Percentiles rank a stretch among this genome's conserved stretches.
Conservation (phyloP, 2,888 invertebrate species). For the Lasioglossum leucozonium region DNA sequence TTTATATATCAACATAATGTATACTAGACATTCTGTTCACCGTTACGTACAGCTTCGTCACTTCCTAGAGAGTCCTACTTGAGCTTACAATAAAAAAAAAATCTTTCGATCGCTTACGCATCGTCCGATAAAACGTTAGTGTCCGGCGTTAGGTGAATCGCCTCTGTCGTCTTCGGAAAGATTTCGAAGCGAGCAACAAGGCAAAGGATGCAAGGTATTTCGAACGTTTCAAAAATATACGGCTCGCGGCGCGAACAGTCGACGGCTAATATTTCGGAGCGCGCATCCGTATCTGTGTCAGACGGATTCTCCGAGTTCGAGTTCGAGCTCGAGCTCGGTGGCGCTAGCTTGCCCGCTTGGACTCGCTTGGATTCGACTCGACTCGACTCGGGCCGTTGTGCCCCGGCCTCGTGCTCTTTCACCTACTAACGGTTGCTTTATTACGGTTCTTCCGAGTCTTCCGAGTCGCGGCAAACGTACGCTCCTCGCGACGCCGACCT, state of each 20-base stretch:
- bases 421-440: conserved; percentile 70
- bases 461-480: conserved; percentile 22
- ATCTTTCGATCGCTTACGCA: too few relatives aligned
- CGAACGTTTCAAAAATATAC: not conserved
- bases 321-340: conserved; percentile 62
- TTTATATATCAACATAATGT: too few relatives aligned
- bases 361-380: not conserved
- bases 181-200: not conserved
- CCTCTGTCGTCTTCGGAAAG: not conserved
- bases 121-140: too few relatives aligned
- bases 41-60: too few relatives aligned
- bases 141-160: too few relatives aligned
- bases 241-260: not conserved
- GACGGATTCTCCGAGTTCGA: conserved; percentile 61
- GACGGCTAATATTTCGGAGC: conserved; percentile 37
- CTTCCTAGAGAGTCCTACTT: too few relatives aligned
- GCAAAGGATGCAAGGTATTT: not conserved
- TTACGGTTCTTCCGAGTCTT: conserved; percentile 54
- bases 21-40: too few relatives aligned
- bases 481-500: conserved; percentile 16
- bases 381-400: conserved; percentile 31
- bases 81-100: too few relatives aligned
- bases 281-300: conserved; percentile 65
- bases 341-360: conserved; percentile 32
- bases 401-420: conserved; percentile 69